Evolutionary conservation across 2,797 vertebrate genomes (phyloP), one percentile per base, ranked within the genome.

Genomic region (Sebastes miniatus): DNA sequence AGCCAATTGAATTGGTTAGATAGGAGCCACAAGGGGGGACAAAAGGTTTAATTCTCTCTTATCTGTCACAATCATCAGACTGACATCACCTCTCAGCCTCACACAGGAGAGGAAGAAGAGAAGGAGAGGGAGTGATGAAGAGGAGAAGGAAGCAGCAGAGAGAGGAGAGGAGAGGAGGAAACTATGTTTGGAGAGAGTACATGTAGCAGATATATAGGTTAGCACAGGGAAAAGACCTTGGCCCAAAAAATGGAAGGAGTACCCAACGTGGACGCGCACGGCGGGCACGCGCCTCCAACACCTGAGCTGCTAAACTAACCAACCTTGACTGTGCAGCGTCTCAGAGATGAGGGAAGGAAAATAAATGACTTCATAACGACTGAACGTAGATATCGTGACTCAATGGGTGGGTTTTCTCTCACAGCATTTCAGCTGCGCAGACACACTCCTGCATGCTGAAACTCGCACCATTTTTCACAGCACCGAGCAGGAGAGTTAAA

Each of bases 221-320:
- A 76, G 80, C 69, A 73, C 80, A 87, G 85, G 84, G 87, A 91
- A 91, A 93, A 95, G 91, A 94, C 95, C 93, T 95, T 94, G 91
- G 89, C 92, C 94, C 91, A 89, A 88, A 94, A 95, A 93, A 91
- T 79, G 39, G 71, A 86, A 88, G 87, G 86, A 91, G 86, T 80
- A 88, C 74, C 87, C 87, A 58, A 80, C 83, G 62, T 89, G 89
- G 79, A 86, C 89, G 89, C 90, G 89, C 91, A 82, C 36, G 74
- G 39, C 65, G 72, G 39, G 85, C 52, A 70, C 65, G 87, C 85
- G 77, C 86, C 76, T 71, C 80, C 88, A 90, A 81, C 88, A 90
- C 90, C 79, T 91, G 87, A 39, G 36, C 36, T 77, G 81, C 71
- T 72, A 58, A 87, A 91, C 85, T 81, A 69, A 87, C 57, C 77